Evolutionary conservation across 2,888 invertebrate species (phyloP), one percentile per base, ranked within the genome.

Genomic region (Epistrophe grossulariae): DNA sequence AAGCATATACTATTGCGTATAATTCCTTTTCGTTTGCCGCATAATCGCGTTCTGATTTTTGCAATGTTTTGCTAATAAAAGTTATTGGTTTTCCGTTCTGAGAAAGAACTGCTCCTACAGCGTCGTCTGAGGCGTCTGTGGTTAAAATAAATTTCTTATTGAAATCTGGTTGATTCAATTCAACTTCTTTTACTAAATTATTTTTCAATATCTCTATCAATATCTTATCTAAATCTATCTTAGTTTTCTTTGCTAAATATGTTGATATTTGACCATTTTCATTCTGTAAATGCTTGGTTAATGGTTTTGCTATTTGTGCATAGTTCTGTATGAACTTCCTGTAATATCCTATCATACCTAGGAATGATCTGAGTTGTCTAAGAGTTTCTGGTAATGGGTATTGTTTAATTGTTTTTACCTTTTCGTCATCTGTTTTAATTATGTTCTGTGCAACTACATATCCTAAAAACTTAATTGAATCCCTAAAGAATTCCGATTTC

Each of bases 71-170:
- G n/a, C n/a, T n/a, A n/a, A n/a, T n/a, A n/a, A n/a, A n/a, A n/a
- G n/a, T n/a, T n/a, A n/a, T n/a, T n/a, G 90, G 45, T 50, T 50
- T 31, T 66, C 66, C 31, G 48, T 66, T 90, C 88, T 91, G 91
- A 1, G 87, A 84, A n/a, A 91, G 64, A 2, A 91, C 90, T 50
- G 59, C 62, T 19, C 90, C 91, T 2, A 91, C 71, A 1, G 91
- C 91, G 38, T 59, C 85, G 40, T 90, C 80, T 15, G 89, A 89
- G 0, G 91, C 91, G 73, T 92, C 91, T 4, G 91, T 91, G 0
- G 90, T 91, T 50, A 76, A 19, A 17, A 35, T 43, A 2, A 45
- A 45, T 45, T n/a, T 45, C 9, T 17, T 45, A 17, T 45, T 45
- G 45, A n/a, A 45, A n/a, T 45, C 45, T 45, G 45, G 45, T 45